Evolutionary conservation across 2,113 vertebrate genomes (phyloP).

Genomic region (Platysternon megacephalum): DNA sequence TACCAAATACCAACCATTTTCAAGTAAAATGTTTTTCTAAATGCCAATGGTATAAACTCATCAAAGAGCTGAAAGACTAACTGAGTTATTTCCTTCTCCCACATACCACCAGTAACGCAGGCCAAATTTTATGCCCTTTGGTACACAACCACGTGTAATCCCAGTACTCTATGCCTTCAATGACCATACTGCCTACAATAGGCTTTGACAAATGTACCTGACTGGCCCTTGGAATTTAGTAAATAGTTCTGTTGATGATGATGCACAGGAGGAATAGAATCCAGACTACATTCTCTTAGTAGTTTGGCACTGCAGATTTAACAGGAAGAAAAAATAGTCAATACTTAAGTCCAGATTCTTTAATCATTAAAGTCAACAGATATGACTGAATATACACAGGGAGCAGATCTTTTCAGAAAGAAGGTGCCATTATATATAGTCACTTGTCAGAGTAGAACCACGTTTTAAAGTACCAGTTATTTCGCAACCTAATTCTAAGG

Average conservation of each 20-base stretch:
- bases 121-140: not conserved
- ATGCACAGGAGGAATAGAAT: not conserved
- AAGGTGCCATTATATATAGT: slow-evolving; percentile 34
- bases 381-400: slow-evolving; percentile 4
- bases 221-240: not conserved
- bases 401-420: slow-evolving; percentile 12
- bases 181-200: not conserved
- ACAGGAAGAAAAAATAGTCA: accelerated
- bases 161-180: not conserved
- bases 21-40: slow-evolving; percentile 13
- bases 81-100: slow-evolving; percentile 20
- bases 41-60: not conserved
- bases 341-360: not conserved
- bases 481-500: slow-evolving; percentile 56
- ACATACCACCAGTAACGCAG: not conserved
- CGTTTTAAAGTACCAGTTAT: slow-evolving; percentile 37
- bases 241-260: not conserved
- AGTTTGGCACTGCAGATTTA: not conserved
- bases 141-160: not conserved
- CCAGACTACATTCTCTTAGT: not conserved
- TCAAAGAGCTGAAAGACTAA: not conserved
- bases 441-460: slow-evolving; percentile 32
- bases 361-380: slow-evolving; percentile 5
- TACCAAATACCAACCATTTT: slow-evolving; percentile 16
- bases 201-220: not conserved